Evolutionary conservation across 2,797 vertebrate genomes (phyloP), one percentile per base, ranked within the genome.

Genomic region (Parotocinclus haroldoi): DNA sequence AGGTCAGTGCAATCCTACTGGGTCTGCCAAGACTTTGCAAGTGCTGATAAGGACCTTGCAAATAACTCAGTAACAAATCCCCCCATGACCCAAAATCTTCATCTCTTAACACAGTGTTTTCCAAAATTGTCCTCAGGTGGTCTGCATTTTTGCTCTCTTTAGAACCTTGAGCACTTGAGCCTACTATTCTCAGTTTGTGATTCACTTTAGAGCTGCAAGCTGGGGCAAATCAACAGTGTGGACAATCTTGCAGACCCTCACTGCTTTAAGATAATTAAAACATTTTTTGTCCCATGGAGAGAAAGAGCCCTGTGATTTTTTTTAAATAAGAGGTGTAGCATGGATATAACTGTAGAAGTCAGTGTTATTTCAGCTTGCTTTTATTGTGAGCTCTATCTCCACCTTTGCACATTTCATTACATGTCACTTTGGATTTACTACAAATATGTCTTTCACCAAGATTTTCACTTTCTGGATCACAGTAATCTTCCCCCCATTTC

Each of bases 51-150:
- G 86, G 84, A 86, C 85, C 84, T 81, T 81, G 82, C 85, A 84
- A 83, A 80, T 87, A 86, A 90, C 87, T 84, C 84, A 75, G 83
- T 88, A 88, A 88, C 88, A 90, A 91, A 92, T 90, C 89, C 89
- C 77, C 81, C 79, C 82, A 78, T 89, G 87, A 87, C 88, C 88
- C 84, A 86, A 81, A 87, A 89, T 85, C 84, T 82, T 85, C 83
- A 84, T 85, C 80, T 80, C 82, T 86, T 46, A 45, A 27, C 3
- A 57, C 38, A 57, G 14, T 57, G 14, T 56, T 38, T 56, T 18
- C 54, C 14, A 38, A 56, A 56, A 27, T 27, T 27, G 27, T 27
- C 27, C 27, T 27, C 27, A 27, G 27, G 27, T 27, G 27, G 27
- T 27, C 27, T 27, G 5, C 27, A 27, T 27, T 27, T 27, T 27